phyloP scores from a whole-genome alignment of 1,140 invertebrate genomes.

The Eciton burchellii region DNA sequence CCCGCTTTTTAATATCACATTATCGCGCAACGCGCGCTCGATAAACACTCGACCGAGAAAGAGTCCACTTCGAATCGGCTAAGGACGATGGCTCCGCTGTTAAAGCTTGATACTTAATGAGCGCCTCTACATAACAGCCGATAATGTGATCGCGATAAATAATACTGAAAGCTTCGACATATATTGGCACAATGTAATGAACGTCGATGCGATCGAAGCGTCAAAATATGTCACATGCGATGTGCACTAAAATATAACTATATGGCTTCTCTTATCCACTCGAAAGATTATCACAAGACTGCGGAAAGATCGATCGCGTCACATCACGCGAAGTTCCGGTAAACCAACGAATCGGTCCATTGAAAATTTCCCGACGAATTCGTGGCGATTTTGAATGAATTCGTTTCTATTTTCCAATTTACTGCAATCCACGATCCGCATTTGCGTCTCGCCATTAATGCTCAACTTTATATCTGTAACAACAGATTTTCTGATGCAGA shows the following conservation, averaged over 20 bases:
- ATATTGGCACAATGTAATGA: conserved; percentile 34
- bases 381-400: not conserved
- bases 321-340: not conserved
- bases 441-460: not conserved
- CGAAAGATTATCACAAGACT: no score
- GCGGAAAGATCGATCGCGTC: no score
- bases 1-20: conserved; percentile 55
- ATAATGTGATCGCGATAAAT: conserved; percentile 15
- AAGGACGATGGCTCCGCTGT: conserved; percentile 32
- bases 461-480: not conserved
- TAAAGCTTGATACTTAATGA: conserved; percentile 52
- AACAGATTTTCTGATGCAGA: conserved; percentile 8
- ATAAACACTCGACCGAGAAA: conserved; percentile 50
- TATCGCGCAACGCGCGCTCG: conserved; percentile 40
- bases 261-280: no score
- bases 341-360: not conserved
- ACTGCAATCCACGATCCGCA: not conserved
- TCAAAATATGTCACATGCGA: not conserved
- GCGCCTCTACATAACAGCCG: no score
- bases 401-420: not conserved
- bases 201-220: not conserved
- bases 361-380: no score
- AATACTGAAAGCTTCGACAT: conserved; percentile 23
- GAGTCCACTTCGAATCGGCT: conserved; percentile 37
- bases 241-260: not conserved